Percentiles rank a stretch among this genome's conserved stretches.
Evolutionary conservation across 2,888 invertebrate genomes (phyloP).

Genomic region (Papilio elwesi): DNA sequence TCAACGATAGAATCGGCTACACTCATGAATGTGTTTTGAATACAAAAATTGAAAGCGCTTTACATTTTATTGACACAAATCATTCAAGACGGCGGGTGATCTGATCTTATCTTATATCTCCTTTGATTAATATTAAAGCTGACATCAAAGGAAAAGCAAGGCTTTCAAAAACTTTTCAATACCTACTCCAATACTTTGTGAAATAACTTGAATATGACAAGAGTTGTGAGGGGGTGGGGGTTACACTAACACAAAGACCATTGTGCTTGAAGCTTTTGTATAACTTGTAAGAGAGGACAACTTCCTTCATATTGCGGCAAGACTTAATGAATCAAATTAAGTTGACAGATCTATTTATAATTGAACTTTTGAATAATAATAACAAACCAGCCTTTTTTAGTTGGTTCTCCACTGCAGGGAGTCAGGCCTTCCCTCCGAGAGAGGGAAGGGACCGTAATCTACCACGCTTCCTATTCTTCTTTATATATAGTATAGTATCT

Average conservation of each 20-base stretch:
- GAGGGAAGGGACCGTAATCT: too few relatives aligned
- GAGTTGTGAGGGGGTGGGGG: constrained; percentile 35
- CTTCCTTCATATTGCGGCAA: constrained; percentile 38
- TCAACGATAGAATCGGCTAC: neutral
- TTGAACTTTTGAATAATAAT: constrained; percentile 6
- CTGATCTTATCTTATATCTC: constrained; percentile 24
- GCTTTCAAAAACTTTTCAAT: constrained; percentile 47
- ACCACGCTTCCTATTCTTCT: too few relatives aligned
- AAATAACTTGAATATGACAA: constrained; percentile 47
- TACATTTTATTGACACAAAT: constrained; percentile 33
- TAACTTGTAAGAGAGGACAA: constrained; percentile 36
- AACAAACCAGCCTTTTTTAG: too few relatives aligned
- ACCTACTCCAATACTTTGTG: constrained; percentile 45
- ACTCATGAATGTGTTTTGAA: constrained; percentile 17
- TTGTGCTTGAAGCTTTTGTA: constrained; percentile 40
- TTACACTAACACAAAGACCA: constrained; percentile 42
- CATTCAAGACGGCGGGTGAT: constrained; percentile 25
- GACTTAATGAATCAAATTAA: constrained; percentile 39
- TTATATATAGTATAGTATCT: too few relatives aligned
- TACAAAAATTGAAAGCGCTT: constrained; percentile 30
- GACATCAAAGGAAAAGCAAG: constrained; percentile 45
- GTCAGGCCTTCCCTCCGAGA: too few relatives aligned
- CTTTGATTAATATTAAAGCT: constrained; percentile 37
- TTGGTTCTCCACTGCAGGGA: too few relatives aligned
- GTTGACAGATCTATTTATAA: constrained; percentile 10